phyloP scores from a whole-genome alignment of 2,797 vertebrate genomes.

The Potorous gilbertii region DNA sequence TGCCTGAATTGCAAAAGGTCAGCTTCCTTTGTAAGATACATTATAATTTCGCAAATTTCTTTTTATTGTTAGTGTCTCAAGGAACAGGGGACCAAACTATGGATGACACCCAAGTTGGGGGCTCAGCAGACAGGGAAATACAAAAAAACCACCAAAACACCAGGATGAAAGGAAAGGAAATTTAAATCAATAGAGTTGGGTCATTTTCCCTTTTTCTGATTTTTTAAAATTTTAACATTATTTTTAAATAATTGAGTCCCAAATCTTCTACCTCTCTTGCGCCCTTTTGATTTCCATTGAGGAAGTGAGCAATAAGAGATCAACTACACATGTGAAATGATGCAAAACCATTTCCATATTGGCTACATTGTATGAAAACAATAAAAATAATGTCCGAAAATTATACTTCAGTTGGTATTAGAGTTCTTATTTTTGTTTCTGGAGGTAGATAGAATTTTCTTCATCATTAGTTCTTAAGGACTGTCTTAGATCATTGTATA shows the following conservation, averaged over 20 bases:
- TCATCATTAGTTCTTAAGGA: too few species aligned
- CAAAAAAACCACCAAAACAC: neutral
- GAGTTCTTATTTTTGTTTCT: neutral
- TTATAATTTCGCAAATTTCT: neutral
- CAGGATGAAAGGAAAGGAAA: neutral
- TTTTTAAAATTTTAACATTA: neutral
- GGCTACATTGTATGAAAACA: neutral
- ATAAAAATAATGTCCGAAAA: neutral
- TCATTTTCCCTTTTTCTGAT: neutral
- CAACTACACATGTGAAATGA: neutral
- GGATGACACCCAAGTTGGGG: neutral
- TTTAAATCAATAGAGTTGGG: neutral
- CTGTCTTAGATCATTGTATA: too few species aligned
- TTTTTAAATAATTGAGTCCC: neutral
- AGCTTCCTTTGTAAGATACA: neutral
- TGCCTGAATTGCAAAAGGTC: neutral
- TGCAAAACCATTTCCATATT: neutral
- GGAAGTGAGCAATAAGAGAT: neutral
- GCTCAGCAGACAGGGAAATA: neutral
- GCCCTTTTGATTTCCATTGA: neutral
- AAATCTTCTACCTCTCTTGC: neutral
- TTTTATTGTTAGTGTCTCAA: neutral
- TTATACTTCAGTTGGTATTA: neutral
- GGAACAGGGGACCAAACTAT: neutral
- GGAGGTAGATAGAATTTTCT: too few species aligned